Base-by-base conservation (phyloP, 2,888 invertebrate genomes). In the Heterodera filipjevi region DNA sequence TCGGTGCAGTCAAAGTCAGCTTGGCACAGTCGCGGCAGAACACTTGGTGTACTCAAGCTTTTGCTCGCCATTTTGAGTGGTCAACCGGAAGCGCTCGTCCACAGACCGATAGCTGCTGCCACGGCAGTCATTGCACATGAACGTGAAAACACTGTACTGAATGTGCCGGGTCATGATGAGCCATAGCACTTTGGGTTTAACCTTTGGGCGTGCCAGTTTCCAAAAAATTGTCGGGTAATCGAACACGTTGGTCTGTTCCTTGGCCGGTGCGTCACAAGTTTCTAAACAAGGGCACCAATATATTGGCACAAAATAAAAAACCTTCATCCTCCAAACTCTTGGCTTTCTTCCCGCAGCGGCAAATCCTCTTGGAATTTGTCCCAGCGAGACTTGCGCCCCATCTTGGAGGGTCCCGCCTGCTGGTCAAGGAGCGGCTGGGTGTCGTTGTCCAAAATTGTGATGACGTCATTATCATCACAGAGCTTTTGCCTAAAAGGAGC, bases 1-100 rank as follows among this genome's bases (percentile, higher is more conserved):
- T 59, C 59, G 2, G 59, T 59, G 59, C 59, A 59, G 59, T 59
- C 59, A 59, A 59, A 59, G 59, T 59, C n/a, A 59, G 27, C 27
- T 59, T 59, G n/a, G 59, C 59, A 27, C 59, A 59, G 59, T 59
- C 59, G 1, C 12, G n/a, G 59, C 59, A 59, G 59, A 59, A 59
- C 6, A 12, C 27, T 59, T 59, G 59, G 59, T 59, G 27, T 10
- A 59, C 59, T 59, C 59, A n/a, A 59, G 27, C n/a, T 27, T n/a
- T 5, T 27, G 10, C 3, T 59, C n/a, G 59, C 59, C 59, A 27
- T n/a, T 59, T 5, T 6, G n/a, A 10, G n/a, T 19, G n/a, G 5
- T n/a, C n/a, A 59, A 12, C 0, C 5, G 0, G 27, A 59, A 59
- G 27, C 59, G 59, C 22, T 10, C 6, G 27, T 59, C 27, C 27